Percentiles rank a stretch among this genome's conserved stretches.
These are phyloP conservation scores for Furcifer pardalis DNA, from an alignment of 2,797 vertebrate species.

Conservation along the genomic window DNA sequence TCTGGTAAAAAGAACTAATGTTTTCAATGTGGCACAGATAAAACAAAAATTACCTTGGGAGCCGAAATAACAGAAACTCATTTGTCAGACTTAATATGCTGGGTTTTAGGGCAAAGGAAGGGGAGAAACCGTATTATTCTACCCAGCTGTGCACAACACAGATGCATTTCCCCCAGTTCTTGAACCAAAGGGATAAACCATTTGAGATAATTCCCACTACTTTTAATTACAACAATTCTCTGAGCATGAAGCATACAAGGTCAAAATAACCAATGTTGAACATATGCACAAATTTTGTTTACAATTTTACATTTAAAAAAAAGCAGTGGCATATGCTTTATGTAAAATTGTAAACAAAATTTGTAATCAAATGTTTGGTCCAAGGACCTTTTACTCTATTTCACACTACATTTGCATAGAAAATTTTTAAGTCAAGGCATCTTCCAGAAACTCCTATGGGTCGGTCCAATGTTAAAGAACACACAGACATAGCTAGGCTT, in stretches of 20 bases:
- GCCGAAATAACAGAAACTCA: conserved; percentile 14
- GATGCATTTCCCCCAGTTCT: neutral
- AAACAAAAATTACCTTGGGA: conserved; percentile 8
- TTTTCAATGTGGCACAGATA: neutral
- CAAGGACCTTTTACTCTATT: conserved; percentile 27
- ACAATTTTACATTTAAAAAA: conserved; percentile 14
- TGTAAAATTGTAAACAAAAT: too few species aligned
- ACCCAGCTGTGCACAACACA: conserved; percentile 1
- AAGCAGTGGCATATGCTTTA: conserved; percentile 17
- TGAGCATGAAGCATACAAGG: conserved; percentile 23
- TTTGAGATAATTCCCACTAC: neutral
- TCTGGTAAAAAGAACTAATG: conserved; percentile 22
- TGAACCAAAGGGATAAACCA: conserved; percentile 11
- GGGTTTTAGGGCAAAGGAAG: neutral
- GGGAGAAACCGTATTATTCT: neutral
- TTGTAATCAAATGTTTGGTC: conserved; percentile 15
- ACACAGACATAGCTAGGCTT: neutral
- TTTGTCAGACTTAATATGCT: neutral
- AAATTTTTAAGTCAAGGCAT: neutral
- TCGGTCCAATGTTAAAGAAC: neutral
- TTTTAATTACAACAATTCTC: neutral
- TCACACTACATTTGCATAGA: conserved; percentile 8
- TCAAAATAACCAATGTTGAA: conserved; percentile 20
- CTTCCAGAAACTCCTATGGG: conserved; percentile 1
- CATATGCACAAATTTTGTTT: conserved; percentile 25